These are phyloP conservation scores for Drosophila arizonae DNA, from an alignment of 1,140 invertebrate genomes.

Conservation along the genomic window DNA sequence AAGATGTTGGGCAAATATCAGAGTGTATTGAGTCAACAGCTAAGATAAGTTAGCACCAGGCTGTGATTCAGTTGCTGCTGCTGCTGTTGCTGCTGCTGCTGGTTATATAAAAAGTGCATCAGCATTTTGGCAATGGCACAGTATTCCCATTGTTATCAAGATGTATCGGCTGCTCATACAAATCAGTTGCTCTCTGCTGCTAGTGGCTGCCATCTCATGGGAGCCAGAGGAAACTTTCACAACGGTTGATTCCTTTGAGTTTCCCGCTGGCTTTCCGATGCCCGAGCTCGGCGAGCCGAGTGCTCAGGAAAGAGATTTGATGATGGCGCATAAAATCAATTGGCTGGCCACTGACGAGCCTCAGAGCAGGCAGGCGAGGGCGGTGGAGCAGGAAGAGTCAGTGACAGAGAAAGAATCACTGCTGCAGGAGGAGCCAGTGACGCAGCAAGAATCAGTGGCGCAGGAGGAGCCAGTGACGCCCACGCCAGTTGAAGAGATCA, in stretches of 20 bases:
- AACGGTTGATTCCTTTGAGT: constrained; percentile 13
- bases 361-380: constrained; percentile 12
- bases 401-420: background rate
- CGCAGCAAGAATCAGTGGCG: background rate
- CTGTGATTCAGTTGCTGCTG: constrained; percentile 17
- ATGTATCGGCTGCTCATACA: constrained; percentile 44
- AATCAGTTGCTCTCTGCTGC: constrained; percentile 41
- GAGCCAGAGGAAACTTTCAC: constrained; percentile 12
- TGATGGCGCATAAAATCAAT: constrained; percentile 45
- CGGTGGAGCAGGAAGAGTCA: background rate
- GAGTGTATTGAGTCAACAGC: constrained; percentile 26
- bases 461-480: background rate
- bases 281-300: constrained; percentile 19
- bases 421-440: background rate
- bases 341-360: constrained; percentile 35
- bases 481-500: background rate
- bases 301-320: constrained; percentile 14
- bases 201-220: constrained; percentile 30
- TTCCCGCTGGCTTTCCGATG: constrained; percentile 15
- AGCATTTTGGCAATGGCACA: constrained; percentile 31
- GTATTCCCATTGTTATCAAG: constrained; percentile 29
- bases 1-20: constrained; percentile 36
- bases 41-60: constrained; percentile 44
- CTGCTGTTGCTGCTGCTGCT: background rate
- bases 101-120: constrained; percentile 52